Evolutionary conservation across 2,888 invertebrate genomes (phyloP), one percentile per base, ranked within the genome.

Genomic region (Sipha maydis): DNA sequence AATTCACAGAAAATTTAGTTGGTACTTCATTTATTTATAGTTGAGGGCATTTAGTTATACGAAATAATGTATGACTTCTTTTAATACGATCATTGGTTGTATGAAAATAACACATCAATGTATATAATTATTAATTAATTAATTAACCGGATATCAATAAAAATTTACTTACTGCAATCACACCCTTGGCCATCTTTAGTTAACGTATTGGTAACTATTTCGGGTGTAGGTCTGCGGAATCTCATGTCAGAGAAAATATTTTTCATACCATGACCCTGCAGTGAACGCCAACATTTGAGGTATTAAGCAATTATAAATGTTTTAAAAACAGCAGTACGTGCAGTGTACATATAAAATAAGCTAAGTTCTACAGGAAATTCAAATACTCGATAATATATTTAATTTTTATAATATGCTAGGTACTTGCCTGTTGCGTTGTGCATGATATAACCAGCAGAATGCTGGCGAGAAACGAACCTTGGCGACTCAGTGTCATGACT

Each of bases 401-500:
- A 41, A 41, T 5, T 11, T 41, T 8, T 41, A 11, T 41, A 41
- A 41, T 41, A 11, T 8, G 41, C 41, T 41, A 8, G 34, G 38
- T 31, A 79, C 79, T 82, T 82, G 56, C 88, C 80, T 88, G 88
- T 88, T 80, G 88, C 28, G 79, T 41, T 31, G 61, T 21, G n/a
- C 56, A 82, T 31, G 88, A 17, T 28, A 76, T 41, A 8, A 31
- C 77, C 69, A 88, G 88, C 88, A 88, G 61, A 41, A 88, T 25
- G 61, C 48, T 56, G 17, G 31, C 88, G 61, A 88, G 75, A 41
- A 34, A 56, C 88, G 88, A 41, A 88, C 88, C 75, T 75, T 67
- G 88, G 80, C 80, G 73, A 82, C 73, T 88, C 88, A 25, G 88
- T 75, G 80, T 82, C 88, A 88, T 88, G 88, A 88, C 88, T 88